Conservation (phyloP, 2,888 invertebrate species). For the Lithophane semibrunnea region DNA sequence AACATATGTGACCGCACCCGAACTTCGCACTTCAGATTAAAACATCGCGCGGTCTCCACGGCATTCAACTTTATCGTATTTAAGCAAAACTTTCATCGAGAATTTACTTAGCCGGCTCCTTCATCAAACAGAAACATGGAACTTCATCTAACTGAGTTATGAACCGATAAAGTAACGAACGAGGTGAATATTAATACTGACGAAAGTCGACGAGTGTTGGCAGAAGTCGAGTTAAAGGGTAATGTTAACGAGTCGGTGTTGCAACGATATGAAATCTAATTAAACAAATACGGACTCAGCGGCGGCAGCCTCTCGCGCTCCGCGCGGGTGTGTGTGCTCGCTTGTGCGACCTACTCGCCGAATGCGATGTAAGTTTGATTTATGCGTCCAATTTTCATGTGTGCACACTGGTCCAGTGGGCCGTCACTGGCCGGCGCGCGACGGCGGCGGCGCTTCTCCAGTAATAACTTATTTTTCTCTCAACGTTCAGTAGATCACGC, state of each 20-base stretch:
- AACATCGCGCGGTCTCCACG: conserved; percentile 72
- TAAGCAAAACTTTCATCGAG: conserved; percentile 74
- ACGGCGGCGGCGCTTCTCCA: background rate
- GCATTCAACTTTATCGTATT: conserved; percentile 78
- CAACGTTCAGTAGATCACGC: conserved; percentile 76
- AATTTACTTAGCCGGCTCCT: conserved; percentile 78
- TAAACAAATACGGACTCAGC: conserved; percentile 27
- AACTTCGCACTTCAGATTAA: conserved; percentile 66
- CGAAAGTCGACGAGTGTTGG: conserved; percentile 49
- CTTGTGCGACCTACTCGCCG: conserved; percentile 2
- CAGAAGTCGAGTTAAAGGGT: conserved; percentile 59
- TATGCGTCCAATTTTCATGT: conserved; percentile 77
- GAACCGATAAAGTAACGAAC: conserved; percentile 79
- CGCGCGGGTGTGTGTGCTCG: background rate
- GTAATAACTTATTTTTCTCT: conserved; percentile 55
- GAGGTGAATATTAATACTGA: conserved; percentile 79
- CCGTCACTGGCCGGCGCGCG: conserved; percentile 21
- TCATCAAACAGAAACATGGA: conserved; percentile 82
- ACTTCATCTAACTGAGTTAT: conserved; percentile 79
- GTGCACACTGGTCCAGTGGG: background rate
- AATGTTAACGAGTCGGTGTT: conserved; percentile 63
- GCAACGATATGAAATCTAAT: conserved; percentile 40
- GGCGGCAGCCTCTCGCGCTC: background rate
- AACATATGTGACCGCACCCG: conserved; percentile 65
- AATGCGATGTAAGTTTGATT: conserved; percentile 77